Percentiles rank a stretch among this genome's conserved stretches.
phyloP scores from a whole-genome alignment of 2,888 invertebrate species.

The Nephrotoma appendiculata region DNA sequence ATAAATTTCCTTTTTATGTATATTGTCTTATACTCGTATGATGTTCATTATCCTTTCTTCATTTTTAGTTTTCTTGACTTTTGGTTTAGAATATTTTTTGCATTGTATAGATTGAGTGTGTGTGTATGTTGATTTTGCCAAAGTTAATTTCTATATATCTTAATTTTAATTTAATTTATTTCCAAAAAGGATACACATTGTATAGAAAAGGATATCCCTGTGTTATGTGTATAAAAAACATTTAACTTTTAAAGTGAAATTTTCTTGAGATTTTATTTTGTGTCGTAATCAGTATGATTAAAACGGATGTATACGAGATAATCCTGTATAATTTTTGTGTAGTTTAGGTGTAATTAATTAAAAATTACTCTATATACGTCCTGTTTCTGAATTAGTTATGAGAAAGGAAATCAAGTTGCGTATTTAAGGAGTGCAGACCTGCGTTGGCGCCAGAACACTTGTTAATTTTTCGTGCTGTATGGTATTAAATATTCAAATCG shows the following conservation, averaged over 20 bases:
- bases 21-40: background rate
- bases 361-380: background rate
- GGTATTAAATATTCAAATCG: background rate
- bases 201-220: background rate
- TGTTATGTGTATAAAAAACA: background rate
- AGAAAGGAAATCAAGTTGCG: background rate
- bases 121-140: background rate
- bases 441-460: background rate
- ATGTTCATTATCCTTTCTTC: background rate
- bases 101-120: no score
- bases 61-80: background rate
- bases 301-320: background rate
- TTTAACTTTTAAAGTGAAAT: background rate
- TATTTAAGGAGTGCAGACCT: no score
- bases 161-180: background rate
- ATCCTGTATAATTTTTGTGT: background rate
- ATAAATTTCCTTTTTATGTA: background rate
- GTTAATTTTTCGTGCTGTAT: background rate
- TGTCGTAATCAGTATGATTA: background rate
- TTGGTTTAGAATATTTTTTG: background rate
- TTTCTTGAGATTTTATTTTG: background rate
- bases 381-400: background rate
- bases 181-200: background rate
- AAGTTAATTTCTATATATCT: background rate
- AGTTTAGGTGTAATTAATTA: background rate